phyloP scores from a whole-genome alignment of 2,113 vertebrate genomes.

The Ondatra zibethicus region DNA sequence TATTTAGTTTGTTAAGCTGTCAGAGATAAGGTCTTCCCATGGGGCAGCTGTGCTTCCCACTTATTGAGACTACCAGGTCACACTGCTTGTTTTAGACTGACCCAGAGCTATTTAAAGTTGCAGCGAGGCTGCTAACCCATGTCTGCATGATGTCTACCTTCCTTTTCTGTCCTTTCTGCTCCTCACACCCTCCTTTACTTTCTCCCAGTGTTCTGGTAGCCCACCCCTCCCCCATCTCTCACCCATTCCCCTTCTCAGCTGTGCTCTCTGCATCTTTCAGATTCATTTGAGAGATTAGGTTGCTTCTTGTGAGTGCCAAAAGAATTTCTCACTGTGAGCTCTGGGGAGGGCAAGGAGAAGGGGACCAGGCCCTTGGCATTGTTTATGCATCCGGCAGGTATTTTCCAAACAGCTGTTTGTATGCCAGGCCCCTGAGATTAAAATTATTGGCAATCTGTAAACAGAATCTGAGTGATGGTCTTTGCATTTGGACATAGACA shows the following conservation, averaged over 20 bases:
- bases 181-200: background rate
- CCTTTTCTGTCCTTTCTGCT: background rate
- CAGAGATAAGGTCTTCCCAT: constrained; percentile 65
- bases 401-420: constrained; percentile 44
- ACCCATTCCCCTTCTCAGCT: background rate
- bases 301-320: background rate
- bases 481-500: background rate
- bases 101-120: constrained; percentile 77
- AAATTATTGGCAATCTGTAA: constrained; percentile 42
- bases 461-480: background rate
- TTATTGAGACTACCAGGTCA: constrained; percentile 68
- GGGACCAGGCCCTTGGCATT: background rate
- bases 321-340: constrained; percentile 40
- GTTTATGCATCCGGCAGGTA: constrained; percentile 48
- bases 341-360: background rate
- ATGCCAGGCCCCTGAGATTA: constrained; percentile 44
- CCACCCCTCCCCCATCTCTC: background rate
- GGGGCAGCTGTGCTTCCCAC: constrained; percentile 54
- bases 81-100: constrained; percentile 68
- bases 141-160: background rate
- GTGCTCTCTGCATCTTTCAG: background rate
- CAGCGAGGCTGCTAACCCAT: constrained; percentile 1
- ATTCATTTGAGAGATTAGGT: constrained; percentile 31
- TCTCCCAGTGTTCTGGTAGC: background rate
- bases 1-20: constrained; percentile 56